Evolutionary conservation across 2,888 invertebrate genomes (phyloP).

Genomic region (Volucella bombylans): DNA sequence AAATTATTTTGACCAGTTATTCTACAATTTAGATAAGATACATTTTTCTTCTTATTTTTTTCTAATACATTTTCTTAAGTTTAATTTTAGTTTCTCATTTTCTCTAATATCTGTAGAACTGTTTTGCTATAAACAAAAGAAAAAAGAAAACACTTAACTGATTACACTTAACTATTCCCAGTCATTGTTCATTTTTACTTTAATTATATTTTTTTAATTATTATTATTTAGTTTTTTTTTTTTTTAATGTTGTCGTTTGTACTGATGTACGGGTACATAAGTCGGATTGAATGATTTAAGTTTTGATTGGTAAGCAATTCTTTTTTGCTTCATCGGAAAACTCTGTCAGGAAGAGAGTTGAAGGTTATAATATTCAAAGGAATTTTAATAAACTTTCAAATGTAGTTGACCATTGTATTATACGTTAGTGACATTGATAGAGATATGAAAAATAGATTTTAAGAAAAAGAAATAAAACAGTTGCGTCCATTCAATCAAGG

Average conservation of each 20-base stretch:
- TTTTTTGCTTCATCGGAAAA: no score
- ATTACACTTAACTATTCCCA: conserved; percentile 51
- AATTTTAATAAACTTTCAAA: no score
- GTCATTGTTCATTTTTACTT: conserved; percentile 34
- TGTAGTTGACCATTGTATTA: no score
- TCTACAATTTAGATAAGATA: conserved; percentile 3
- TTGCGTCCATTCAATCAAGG: no score
- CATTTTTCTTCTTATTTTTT: conserved; percentile 6
- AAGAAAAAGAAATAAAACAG: no score
- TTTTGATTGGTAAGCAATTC: no score
- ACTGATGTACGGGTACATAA: conserved; percentile 9
- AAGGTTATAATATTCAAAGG: no score
- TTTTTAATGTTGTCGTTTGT: background rate
- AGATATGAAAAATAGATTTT: no score
- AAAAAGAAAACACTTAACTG: conserved; percentile 35
- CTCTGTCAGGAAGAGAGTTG: no score
- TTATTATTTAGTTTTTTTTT: background rate
- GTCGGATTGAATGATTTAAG: background rate
- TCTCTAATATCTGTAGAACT: background rate
- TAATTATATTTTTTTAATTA: background rate
- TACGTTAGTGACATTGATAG: no score
- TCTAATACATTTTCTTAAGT: background rate
- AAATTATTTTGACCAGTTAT: conserved; percentile 25
- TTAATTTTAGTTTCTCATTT: conserved; percentile 1
- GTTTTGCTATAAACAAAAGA: background rate